phyloP scores from a whole-genome alignment of 2,797 vertebrate species.

The Alcedo atthis region DNA sequence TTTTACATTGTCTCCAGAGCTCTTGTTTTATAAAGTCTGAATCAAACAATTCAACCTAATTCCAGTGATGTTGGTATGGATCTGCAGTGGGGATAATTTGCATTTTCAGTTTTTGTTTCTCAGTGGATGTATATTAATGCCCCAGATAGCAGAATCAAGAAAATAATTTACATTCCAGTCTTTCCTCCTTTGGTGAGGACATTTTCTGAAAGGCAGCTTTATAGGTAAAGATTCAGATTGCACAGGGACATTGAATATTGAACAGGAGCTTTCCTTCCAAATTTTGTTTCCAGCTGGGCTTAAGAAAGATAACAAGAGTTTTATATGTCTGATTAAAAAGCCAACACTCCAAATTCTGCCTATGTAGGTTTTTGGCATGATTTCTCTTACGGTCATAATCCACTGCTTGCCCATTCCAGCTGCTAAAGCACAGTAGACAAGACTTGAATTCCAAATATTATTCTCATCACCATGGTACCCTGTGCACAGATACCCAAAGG shows the following conservation, averaged over 20 bases:
- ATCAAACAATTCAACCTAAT: background rate
- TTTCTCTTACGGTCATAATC: slow-evolving; percentile 56
- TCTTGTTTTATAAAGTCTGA: background rate
- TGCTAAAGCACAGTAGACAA: slow-evolving; percentile 47
- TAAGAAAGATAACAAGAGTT: slow-evolving; percentile 55
- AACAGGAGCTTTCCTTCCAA: slow-evolving; percentile 50
- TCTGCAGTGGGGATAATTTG: background rate
- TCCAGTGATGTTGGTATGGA: background rate
- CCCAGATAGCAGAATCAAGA: background rate
- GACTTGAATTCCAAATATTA: slow-evolving; percentile 65
- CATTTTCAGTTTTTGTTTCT: background rate
- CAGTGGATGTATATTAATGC: background rate
- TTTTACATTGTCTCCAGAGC: background rate
- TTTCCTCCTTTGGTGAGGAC: background rate
- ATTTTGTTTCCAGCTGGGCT: slow-evolving; percentile 45
- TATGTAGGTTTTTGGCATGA: background rate
- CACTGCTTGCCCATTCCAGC: slow-evolving; percentile 54
- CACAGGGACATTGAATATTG: slow-evolving; percentile 20
- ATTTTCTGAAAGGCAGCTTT: slow-evolving; percentile 20
- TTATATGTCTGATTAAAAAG: slow-evolving; percentile 45
- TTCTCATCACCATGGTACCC: slow-evolving; percentile 53
- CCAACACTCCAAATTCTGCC: background rate
- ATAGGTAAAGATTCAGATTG: slow-evolving; percentile 6
- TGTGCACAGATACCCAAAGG: slow-evolving; percentile 44
- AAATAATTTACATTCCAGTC: slow-evolving; percentile 36